These are phyloP conservation scores for Ennomos erosarius DNA, from an alignment of 2,888 invertebrate genomes.

Conservation along the genomic window DNA sequence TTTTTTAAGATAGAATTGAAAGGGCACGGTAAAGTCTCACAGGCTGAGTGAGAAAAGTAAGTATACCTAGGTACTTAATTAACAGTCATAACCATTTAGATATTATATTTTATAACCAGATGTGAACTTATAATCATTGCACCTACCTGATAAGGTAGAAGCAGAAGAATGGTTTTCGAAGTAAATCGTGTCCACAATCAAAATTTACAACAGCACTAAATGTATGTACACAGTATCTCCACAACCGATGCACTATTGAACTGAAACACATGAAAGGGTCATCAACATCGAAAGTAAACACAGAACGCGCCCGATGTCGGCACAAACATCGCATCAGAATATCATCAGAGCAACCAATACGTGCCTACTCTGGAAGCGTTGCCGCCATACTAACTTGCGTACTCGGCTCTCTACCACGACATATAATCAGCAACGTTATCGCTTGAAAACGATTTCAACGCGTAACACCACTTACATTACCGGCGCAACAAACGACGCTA, in stretches of 20 bases:
- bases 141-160: constrained; percentile 24
- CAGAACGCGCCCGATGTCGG: constrained; percentile 48
- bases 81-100: no score
- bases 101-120: neutral
- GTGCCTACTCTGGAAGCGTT: constrained; percentile 58
- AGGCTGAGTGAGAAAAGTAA: no score
- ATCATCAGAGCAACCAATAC: constrained; percentile 45
- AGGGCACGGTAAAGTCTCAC: no score
- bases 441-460: constrained; percentile 18
- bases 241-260: constrained; percentile 41
- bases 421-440: constrained; percentile 33
- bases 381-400: constrained; percentile 64
- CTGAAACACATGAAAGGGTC: constrained; percentile 63
- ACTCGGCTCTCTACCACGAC: constrained; percentile 42
- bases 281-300: constrained; percentile 51
- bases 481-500: neutral
- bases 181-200: constrained; percentile 8
- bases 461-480: constrained; percentile 44
- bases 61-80: no score
- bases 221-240: constrained; percentile 18
- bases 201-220: constrained; percentile 27
- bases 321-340: constrained; percentile 57
- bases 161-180: constrained; percentile 4
- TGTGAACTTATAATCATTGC: constrained; percentile 1
- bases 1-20: no score